Percentiles rank a stretch among this genome's conserved stretches.
Evolutionary conservation across 2,113 vertebrate genomes (phyloP).

Genomic region (Dolichallabes microphthalmus): DNA sequence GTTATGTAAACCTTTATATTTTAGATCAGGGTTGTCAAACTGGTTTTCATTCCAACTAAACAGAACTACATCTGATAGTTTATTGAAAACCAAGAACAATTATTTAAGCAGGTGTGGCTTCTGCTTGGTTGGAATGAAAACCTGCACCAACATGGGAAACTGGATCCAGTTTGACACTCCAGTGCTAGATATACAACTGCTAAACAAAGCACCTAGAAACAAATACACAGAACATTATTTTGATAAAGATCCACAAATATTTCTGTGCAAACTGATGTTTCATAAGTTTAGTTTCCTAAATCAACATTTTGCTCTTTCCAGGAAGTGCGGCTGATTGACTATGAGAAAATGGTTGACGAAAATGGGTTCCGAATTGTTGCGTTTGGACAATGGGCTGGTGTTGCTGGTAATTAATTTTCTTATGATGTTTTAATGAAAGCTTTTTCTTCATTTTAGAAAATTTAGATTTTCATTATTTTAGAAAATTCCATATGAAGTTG

Average conservation of each 20-base stretch:
- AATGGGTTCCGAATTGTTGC: constrained; percentile 91
- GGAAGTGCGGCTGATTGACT: constrained; percentile 96
- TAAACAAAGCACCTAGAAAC: neutral
- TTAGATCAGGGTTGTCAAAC: too few relatives aligned
- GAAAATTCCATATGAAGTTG: neutral
- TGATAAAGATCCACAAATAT: neutral
- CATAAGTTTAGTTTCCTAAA: neutral
- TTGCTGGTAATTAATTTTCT: constrained; percentile 78
- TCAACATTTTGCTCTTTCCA: constrained; percentile 55
- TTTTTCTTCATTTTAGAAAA: neutral
- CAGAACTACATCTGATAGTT: too few relatives aligned
- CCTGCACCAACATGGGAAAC: too few relatives aligned
- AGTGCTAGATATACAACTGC: neutral
- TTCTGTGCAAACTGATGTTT: neutral
- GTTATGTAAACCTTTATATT: neutral
- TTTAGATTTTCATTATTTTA: neutral
- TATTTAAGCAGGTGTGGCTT: too few relatives aligned
- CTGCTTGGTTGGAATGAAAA: too few relatives aligned
- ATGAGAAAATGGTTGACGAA: constrained; percentile 97
- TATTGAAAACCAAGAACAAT: too few relatives aligned
- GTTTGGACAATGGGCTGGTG: constrained; percentile 97
- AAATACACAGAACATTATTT: neutral
- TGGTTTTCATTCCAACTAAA: too few relatives aligned
- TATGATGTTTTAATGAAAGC: neutral
- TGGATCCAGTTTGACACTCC: too few relatives aligned